phyloP scores from a whole-genome alignment of 37 sponge, comb jelly and placozoan genomes.

The Aphrocallistes beatrix region DNA sequence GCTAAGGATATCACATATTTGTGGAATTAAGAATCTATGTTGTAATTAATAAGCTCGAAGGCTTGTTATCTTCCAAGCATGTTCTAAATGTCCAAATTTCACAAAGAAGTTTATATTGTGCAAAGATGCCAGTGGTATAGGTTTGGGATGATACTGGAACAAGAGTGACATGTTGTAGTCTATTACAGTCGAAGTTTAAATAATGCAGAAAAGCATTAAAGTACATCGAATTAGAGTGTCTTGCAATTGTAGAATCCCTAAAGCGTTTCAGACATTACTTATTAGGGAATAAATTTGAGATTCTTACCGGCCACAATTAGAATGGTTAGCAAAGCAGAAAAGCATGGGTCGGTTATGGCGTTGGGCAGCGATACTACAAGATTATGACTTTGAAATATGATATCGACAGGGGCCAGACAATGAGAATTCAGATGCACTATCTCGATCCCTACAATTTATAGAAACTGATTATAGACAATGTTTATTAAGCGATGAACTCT shows the following conservation, averaged over 20 bases:
- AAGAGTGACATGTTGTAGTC: not conserved
- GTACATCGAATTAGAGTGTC: not conserved
- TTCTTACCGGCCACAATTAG: not conserved
- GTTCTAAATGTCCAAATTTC: slow-evolving; percentile 26
- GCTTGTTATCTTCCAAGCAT: slow-evolving; percentile 1
- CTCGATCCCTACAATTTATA: not conserved
- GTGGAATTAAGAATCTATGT: not conserved
- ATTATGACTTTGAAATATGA: slow-evolving; percentile 26
- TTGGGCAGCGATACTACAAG: slow-evolving; percentile 32
- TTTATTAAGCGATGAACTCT: not conserved
- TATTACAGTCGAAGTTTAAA: not conserved
- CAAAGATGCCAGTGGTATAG: slow-evolving; percentile 30
- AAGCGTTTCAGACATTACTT: slow-evolving; percentile 12
- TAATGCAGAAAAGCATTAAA: not conserved
- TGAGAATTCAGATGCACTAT: slow-evolving; percentile 43
- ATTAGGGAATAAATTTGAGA: not conserved
- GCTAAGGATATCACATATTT: not conserved
- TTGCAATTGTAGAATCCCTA: not conserved
- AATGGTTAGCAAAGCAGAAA: not conserved
- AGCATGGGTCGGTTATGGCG: slow-evolving; percentile 29
- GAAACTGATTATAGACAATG: not conserved
- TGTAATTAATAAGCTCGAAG: not conserved
- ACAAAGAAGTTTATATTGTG: not conserved
- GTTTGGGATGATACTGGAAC: slow-evolving; percentile 22
- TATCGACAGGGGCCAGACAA: slow-evolving; percentile 30